A percentile compares a stretch with the other conserved stretches of the same genome.
Evolutionary conservation across 2,113 vertebrate species (phyloP).

Genomic region (Gymnorhina tibicen): DNA sequence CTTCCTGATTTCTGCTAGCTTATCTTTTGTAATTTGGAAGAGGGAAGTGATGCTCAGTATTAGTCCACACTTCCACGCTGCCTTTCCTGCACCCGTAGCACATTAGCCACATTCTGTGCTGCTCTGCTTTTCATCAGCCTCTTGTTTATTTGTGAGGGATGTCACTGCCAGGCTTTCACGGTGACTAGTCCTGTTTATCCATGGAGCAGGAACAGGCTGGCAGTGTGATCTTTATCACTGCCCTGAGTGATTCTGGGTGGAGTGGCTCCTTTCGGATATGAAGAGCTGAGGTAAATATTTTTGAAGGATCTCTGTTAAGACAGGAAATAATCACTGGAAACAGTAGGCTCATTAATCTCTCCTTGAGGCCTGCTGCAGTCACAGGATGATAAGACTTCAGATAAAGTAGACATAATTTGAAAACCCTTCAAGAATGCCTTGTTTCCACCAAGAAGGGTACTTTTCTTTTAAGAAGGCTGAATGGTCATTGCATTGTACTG

Average conservation of each 20-base stretch:
- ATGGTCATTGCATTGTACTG: not conserved
- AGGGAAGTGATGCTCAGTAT: not conserved
- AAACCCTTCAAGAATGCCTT: not conserved
- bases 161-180: not conserved
- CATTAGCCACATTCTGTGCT: rapidly evolving
- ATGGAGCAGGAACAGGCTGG: not conserved
- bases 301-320: not conserved
- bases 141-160: not conserved
- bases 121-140: not conserved
- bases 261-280: not conserved
- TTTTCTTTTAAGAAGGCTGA: not conserved
- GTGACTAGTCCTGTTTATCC: not conserved
- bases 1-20: not conserved
- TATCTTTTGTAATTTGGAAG: not conserved
- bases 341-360: not conserved
- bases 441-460: not conserved
- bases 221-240: not conserved
- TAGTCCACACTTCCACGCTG: rapidly evolving
- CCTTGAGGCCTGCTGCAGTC: not conserved
- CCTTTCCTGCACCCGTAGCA: not conserved
- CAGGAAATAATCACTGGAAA: not conserved
- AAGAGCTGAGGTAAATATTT: not conserved
- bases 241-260: not conserved
- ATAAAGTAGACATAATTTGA: not conserved
- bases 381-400: not conserved